phyloP scores from a whole-genome alignment of 2,888 invertebrate species.

The Ophion costatus region DNA sequence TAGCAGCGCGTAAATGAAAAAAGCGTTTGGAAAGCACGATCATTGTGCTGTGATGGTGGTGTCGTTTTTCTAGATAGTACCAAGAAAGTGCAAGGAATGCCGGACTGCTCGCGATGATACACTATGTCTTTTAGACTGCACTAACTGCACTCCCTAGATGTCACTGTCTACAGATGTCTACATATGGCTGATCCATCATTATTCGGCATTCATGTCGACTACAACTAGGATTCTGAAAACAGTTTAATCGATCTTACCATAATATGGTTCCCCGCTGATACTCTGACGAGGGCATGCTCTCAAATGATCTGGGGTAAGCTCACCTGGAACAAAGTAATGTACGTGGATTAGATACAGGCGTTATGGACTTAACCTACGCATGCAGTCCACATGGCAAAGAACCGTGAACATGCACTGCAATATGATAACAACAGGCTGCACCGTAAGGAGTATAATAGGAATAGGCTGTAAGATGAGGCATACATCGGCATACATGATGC shows the following conservation, averaged over 20 bases:
- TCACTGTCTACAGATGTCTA: too few species aligned
- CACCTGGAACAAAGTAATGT: conserved; percentile 67
- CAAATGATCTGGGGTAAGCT: conserved; percentile 44
- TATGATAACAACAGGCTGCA: conserved; percentile 9
- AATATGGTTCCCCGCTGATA: conserved; percentile 19
- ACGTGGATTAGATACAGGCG: conserved; percentile 14
- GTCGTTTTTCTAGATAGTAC: conserved; percentile 35
- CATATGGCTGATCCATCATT: conserved; percentile 32
- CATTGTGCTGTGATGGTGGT: conserved; percentile 9
- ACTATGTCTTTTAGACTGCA: conserved; percentile 16
- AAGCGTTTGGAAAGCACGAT: background rate
- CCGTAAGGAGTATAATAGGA: conserved; percentile 8
- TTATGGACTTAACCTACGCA: background rate
- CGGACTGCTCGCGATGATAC: conserved; percentile 47
- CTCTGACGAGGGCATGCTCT: background rate
- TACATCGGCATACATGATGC: conserved; percentile 60
- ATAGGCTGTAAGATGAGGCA: conserved; percentile 1
- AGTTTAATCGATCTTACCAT: conserved; percentile 40
- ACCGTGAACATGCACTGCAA: conserved; percentile 9
- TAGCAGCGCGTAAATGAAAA: conserved; percentile 2
- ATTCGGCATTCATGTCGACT: conserved; percentile 31
- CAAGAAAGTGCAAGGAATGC: conserved; percentile 54
- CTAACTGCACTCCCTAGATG: conserved; percentile 4
- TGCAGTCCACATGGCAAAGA: background rate
- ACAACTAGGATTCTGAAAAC: conserved; percentile 1